Conservation (phyloP, 1,140 invertebrate genomes). For the Neodiprion virginianus region DNA sequence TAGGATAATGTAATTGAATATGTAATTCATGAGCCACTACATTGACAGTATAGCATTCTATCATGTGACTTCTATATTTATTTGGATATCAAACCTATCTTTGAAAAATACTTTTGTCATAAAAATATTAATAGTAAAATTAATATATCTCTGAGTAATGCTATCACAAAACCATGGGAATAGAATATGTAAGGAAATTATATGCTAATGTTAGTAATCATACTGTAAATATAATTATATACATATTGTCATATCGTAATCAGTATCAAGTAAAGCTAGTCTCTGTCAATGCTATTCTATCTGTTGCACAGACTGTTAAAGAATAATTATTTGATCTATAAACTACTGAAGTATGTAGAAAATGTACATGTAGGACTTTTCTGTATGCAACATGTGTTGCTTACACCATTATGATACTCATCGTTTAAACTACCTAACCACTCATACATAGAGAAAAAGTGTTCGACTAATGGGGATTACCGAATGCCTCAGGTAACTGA, state of each 20-base stretch:
- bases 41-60: neutral
- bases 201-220: neutral
- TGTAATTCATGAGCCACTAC: neutral
- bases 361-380: neutral
- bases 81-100: neutral
- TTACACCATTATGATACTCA: neutral
- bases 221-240: too few species aligned
- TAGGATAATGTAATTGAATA: too few species aligned
- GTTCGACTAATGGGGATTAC: too few species aligned
- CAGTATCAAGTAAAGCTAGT: neutral
- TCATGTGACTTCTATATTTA: neutral
- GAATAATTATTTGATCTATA: neutral
- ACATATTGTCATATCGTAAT: neutral
- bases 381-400: too few species aligned
- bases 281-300: neutral
- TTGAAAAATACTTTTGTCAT: constrained; percentile 1
- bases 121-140: neutral
- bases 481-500: too few species aligned
- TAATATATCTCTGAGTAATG: neutral
- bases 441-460: neutral
- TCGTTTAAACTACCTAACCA: neutral
- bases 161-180: constrained; percentile 7
- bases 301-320: neutral
- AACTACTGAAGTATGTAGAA: neutral
- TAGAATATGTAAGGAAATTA: neutral